Conservation (phyloP, 2,113 vertebrate species). For the Callithrix jacchus region DNA sequence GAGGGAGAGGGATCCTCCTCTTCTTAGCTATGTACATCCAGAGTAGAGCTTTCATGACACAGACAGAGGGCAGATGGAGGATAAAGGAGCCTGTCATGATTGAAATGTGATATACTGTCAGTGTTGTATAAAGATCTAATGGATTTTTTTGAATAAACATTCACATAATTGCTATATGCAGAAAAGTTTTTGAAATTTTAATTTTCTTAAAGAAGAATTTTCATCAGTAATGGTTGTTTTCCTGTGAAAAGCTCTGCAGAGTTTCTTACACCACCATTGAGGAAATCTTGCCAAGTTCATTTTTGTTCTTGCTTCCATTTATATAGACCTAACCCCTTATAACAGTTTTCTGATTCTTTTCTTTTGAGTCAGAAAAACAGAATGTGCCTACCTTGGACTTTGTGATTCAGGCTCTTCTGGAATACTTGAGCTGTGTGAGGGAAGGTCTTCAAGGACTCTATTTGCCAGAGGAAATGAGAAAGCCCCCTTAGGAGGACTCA, state of each 20-base stretch:
- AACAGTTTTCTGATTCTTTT: background rate
- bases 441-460: background rate
- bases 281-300: background rate
- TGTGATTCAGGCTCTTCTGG: background rate
- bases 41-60: background rate
- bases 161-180: background rate
- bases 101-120: background rate
- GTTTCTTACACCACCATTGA: background rate
- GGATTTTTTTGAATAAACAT: background rate
- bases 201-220: background rate
- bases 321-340: background rate
- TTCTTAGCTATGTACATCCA: background rate
- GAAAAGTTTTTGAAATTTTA: background rate
- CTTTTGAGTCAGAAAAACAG: background rate
- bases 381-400: background rate
- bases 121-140: background rate
- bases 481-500: background rate
- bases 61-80: background rate
- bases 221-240: background rate
- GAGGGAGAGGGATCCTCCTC: background rate
- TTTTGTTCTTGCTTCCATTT: background rate
- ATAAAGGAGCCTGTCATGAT: background rate
- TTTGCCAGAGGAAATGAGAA: background rate
- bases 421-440: background rate
- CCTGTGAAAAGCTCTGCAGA: background rate